Percentiles rank a stretch among this genome's conserved stretches.
Conservation (phyloP, 1,140 invertebrate species). For the Glossosoma conforme region DNA sequence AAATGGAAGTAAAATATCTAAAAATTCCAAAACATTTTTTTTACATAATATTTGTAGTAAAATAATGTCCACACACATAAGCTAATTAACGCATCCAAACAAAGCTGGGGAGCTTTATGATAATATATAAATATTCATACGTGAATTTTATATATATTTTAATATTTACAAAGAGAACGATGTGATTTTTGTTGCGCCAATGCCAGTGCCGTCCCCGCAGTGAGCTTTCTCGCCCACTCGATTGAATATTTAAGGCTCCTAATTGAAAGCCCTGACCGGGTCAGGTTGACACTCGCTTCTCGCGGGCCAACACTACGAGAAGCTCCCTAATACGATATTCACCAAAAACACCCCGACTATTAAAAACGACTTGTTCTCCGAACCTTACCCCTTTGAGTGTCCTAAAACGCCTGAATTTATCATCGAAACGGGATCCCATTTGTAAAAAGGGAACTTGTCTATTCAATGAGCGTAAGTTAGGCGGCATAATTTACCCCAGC, state of each 20-base stretch:
- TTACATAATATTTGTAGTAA: neutral
- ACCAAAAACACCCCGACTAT: neutral
- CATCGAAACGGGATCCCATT: slow-evolving; percentile 1
- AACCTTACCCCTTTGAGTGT: neutral
- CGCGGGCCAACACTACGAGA: neutral
- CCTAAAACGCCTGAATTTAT: neutral
- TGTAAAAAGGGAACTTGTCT: slow-evolving; percentile 12
- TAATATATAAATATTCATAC: no score
- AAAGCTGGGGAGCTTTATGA: no score
- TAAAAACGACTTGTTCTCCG: neutral
- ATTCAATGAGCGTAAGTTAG: slow-evolving; percentile 12
- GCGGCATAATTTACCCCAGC: slow-evolving; percentile 16
- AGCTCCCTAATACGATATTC: no score
- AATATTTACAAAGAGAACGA: no score
- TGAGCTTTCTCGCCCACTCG: neutral
- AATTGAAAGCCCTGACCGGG: slow-evolving; percentile 22
- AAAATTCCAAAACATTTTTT: neutral
- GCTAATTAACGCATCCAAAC: no score
- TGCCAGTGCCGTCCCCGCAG: slow-evolving; percentile 3
- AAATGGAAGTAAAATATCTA: no score
- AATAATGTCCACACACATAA: no score
- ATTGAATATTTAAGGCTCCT: slow-evolving; percentile 21
- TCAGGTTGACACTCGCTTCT: slow-evolving; percentile 3
- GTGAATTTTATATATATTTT: no score
- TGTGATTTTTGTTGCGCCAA: no score